Base-by-base conservation (phyloP, 2,797 vertebrate species). In the Darevskia nairensis region DNA sequence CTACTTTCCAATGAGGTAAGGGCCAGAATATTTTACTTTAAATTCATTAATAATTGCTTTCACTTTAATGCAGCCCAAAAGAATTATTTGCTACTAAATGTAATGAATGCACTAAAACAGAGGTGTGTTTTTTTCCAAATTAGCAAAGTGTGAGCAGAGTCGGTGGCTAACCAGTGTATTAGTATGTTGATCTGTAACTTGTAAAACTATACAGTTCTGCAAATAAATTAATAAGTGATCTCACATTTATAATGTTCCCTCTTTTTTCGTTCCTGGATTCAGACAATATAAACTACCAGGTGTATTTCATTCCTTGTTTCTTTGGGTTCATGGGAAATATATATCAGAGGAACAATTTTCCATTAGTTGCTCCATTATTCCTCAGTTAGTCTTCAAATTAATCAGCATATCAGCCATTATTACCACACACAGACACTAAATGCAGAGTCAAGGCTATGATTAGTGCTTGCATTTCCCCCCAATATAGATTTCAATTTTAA, bases 11-110 rank as follows among this genome's bases (percentile, higher is more conserved):
- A 74, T 29, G 66, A 80, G 39, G 39, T 46, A 85, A 80, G 84
- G 82, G 23, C 8, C 68, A 50, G 82, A 89, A 88, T 88, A 84
- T 88, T 74, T 89, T 89, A 89, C n/a, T 89, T 80, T 72, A 85
- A 19, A 75, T 72, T 50, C 29, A 72, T 88, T 84, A 88, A 88
- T 84, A 61, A 84, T 74, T 68, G 21, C 19, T 69, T 89, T 85
- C 88, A 80, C 23, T 66, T 85, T 80, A 39, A 39, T 35, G 83
- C 82, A 85, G 77, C 80, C 41, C 64, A 39, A 39, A 75, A 74
- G 68, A 75, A 85, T 80, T 85, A 85, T 66, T 66, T 75, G 82
- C 68, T 39, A 29, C 77, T 80, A 85, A 75, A 61, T 74, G 66
- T 50, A 85, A 89, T 66, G 69, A 85, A 75, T 89, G 50, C 21